These are phyloP conservation scores for Psylliodes chrysocephalus DNA, from an alignment of 2,888 invertebrate species.

Conservation along the genomic window DNA sequence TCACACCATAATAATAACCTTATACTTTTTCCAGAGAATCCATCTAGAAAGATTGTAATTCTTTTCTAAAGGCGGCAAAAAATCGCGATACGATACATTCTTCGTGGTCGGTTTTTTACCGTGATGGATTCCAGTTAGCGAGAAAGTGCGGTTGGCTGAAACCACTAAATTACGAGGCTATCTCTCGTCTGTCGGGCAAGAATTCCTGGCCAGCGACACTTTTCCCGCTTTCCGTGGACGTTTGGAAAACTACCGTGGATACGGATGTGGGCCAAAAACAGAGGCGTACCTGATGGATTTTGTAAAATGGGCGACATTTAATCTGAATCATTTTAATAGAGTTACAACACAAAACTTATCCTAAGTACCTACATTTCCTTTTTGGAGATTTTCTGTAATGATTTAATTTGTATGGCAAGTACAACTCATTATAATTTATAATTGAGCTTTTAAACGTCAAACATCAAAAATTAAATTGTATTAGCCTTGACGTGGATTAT, in stretches of 20 bases:
- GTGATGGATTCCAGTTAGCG: slow-evolving; percentile 29
- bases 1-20: not conserved
- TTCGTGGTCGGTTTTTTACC: not conserved
- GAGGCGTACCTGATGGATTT: too few relatives aligned
- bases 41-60: not conserved
- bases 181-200: slow-evolving; percentile 25
- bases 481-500: too few relatives aligned
- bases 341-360: too few relatives aligned
- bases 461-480: too few relatives aligned
- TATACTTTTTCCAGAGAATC: not conserved
- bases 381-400: too few relatives aligned
- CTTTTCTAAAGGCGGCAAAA: not conserved
- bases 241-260: not conserved
- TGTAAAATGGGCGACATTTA: too few relatives aligned
- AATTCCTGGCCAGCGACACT: slow-evolving; percentile 22
- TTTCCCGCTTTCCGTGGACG: not conserved
- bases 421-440: too few relatives aligned
- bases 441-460: too few relatives aligned
- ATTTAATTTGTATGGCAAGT: too few relatives aligned
- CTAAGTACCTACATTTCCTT: too few relatives aligned
- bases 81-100: not conserved
- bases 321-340: too few relatives aligned
- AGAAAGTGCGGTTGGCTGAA: slow-evolving; percentile 16
- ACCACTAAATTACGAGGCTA: slow-evolving; percentile 31
- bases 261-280: too few relatives aligned